Base-by-base conservation (phyloP, 2,888 invertebrate species). In the Cantharis lateralis region DNA sequence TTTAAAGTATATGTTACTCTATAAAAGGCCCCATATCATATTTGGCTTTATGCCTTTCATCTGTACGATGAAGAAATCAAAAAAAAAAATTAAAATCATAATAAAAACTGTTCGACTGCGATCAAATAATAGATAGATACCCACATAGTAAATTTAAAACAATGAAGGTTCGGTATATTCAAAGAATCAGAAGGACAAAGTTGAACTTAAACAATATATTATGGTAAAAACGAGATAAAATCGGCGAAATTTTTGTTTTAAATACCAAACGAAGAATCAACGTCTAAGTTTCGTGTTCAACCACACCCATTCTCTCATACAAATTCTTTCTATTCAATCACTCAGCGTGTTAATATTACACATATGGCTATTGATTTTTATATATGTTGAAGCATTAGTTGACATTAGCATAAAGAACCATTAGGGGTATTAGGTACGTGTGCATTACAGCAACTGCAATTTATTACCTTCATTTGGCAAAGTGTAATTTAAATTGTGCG, bases 241-340 rank as follows among this genome's bases (percentile, higher is more conserved):
- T 48, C 20, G 61, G 28, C 48, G 2, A 61, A 62, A 68, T 73
- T 68, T 73, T 68, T 73, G 16, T 73, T 73, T 73, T 68, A 28
- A 68, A 62, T 68, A n/a, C 26, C 66, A 72, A 72, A 68, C 16
- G 62, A 73, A 70, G 70, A 74, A 70, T 69, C 74, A 74, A 74
- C 70, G 18, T 68, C 73, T 15, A 15, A 62, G 26, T 74, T 66
- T 74, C 64, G 64, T 70, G 64, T 48, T 26, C 32, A 74, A 74
- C 74, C 74, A 70, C 74, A 69, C 74, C 74, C 74, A 74, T 70
- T 70, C 24, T 48, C 26, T 64, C 74, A 28, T 74, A 61, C 16
- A 64, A 32, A 18, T 74, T 70, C 68, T 62, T 68, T 70, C 63
- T 69, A 74, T 68, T 74, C 70, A 74, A 74, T 74, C 74, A 74